Base-by-base conservation (phyloP, 2,113 vertebrate species). In the Alligator mississippiensis region DNA sequence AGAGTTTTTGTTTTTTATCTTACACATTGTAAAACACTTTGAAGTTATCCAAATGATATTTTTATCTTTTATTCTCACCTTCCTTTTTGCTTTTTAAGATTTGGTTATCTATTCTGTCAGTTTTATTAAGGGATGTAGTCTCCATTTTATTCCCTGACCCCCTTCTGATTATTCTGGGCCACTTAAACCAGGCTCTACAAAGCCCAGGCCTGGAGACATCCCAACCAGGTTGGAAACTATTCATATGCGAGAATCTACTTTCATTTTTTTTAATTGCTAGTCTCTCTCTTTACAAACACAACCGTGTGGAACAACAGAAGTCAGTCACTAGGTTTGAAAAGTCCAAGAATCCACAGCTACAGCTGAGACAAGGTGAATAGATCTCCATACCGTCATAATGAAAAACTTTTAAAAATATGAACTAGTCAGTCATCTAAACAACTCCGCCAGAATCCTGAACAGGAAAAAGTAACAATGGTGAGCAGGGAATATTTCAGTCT, bases 61-160 rank as follows among this genome's bases (percentile, higher is more conserved):
- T 38, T 55, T 4, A n/a, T 60, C 38, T 77, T 68, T 68, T 5
- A 27, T 6, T 4, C 4, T 79, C 80, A 84, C 47, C 82, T 82
- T 85, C 21, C 28, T 64, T 94, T 93, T 85, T 24, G 11, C 82
- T 87, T 93, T 25, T 84, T 14, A 47, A 94, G 92, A 70, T 77
- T 21, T 72, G 21, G 19, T 24, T 72, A 6, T 72, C 38, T 72
- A 47, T 47, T 47, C 34, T 72, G 6, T 90, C 75, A 68, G 38
- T 60, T 5, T 61, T 75, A 66, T 57, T 11, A 9, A 27, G 89
- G 61, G 5, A 63, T 8, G 11, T 1, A 59, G 86, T 14, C 54
- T 77, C 38, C 12, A 13, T 82, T 77, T 74, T 28, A 61, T 14
- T 4, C 9, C 30, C 74, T 47, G 17, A 16, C 34, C 21, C 68